Evolutionary conservation across 2,797 vertebrate genomes (phyloP).

Genomic region (Triplophysa yarkandensis): DNA sequence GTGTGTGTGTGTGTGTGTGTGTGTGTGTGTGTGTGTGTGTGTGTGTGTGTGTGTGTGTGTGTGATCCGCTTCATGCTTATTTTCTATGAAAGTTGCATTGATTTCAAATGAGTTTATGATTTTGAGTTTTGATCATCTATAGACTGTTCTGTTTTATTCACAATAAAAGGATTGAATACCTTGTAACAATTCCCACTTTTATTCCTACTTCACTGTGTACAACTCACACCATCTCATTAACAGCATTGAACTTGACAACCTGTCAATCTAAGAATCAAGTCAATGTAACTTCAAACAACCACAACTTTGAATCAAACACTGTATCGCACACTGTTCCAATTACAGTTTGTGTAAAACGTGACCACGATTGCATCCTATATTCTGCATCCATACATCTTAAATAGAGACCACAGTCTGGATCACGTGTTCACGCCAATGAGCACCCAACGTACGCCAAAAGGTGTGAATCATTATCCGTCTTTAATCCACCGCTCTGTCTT

Average conservation of each 20-base stretch:
- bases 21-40: conserved; percentile 25
- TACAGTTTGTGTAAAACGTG: not conserved
- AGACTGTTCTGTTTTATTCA: not conserved
- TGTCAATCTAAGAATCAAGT: not conserved
- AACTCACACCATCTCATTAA: not conserved
- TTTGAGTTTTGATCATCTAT: not conserved
- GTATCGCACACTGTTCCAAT: not conserved
- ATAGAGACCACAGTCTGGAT: not conserved
- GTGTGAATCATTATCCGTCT: not conserved
- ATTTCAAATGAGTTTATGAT: not conserved
- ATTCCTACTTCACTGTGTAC: not conserved
- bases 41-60: conserved; percentile 19
- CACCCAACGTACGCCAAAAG: not conserved
- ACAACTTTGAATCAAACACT: not conserved
- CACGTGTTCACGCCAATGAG: not conserved
- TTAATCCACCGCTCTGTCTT: conserved; percentile 6
- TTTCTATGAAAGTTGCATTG: not conserved
- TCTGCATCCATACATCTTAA: not conserved
- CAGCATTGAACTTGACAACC: not conserved
- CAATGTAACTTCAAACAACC: not conserved
- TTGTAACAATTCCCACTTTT: too few species aligned
- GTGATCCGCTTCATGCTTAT: not conserved
- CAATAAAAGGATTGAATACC: too few species aligned
- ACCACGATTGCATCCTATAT: not conserved
- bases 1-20: conserved; percentile 35